Conservation (phyloP, 92 coral and sea anemone species). For the Porites lobata region DNA sequence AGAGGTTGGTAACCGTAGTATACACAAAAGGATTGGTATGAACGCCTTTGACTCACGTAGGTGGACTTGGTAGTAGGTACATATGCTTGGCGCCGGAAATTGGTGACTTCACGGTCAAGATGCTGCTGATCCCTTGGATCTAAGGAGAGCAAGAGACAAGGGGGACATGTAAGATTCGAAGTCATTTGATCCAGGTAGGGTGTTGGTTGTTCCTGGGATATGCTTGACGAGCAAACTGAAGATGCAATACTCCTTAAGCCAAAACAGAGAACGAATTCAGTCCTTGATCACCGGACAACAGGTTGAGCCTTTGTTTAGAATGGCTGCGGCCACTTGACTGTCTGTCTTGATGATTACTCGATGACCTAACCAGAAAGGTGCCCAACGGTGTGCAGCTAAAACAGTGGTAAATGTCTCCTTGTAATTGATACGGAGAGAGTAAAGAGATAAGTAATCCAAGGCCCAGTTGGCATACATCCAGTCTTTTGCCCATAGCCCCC, state of each 20-base stretch:
- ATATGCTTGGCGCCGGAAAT: constrained; percentile 22
- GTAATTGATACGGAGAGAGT: constrained; percentile 51
- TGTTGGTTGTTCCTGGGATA: constrained; percentile 35
- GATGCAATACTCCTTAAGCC: constrained; percentile 25
- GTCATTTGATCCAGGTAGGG: constrained; percentile 17
- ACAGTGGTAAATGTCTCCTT: constrained; percentile 41
- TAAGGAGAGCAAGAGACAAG: constrained; percentile 40
- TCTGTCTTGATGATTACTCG: constrained; percentile 38
- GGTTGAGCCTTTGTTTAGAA: constrained; percentile 51
- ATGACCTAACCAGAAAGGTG: constrained; percentile 45
- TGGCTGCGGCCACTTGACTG: constrained; percentile 41
- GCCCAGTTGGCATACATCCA: constrained; percentile 44
- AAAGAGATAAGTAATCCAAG: constrained; percentile 37
- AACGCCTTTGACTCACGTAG: constrained; percentile 6
- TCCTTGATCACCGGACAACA: constrained; percentile 27
- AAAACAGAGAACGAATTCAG: constrained; percentile 13
- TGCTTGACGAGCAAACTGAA: constrained; percentile 26
- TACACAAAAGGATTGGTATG: constrained; percentile 37
- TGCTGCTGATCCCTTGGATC: constrained; percentile 9
- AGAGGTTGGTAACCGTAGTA: constrained; percentile 42
- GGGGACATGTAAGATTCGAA: no score
- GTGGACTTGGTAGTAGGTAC: constrained; percentile 27
- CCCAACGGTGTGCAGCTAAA: constrained; percentile 35
- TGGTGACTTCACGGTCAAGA: constrained; percentile 45
- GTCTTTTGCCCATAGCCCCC: constrained; percentile 17